A percentile compares a stretch with the other conserved stretches of the same genome.
Conservation (phyloP, 2,888 invertebrate genomes). For the Phortica okadai region DNA sequence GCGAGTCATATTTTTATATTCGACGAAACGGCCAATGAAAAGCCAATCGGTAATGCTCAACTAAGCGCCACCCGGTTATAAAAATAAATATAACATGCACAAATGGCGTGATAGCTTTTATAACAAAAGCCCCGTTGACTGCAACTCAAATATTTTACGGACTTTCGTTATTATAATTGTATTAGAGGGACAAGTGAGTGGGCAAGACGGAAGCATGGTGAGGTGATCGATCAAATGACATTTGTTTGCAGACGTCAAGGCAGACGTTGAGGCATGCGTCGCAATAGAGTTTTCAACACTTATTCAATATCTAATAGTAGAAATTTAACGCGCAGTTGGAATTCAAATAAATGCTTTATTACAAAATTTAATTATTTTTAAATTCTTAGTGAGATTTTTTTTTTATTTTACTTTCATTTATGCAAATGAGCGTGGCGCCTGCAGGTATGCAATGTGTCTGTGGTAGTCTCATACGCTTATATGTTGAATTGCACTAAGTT, state of each 20-base stretch:
- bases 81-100: slow-evolving; percentile 23
- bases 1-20: background rate
- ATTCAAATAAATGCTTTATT: no score
- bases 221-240: no score
- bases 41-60: background rate
- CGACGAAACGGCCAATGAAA: background rate
- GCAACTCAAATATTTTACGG: background rate
- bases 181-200: background rate
- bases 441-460: background rate
- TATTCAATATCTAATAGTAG: no score
- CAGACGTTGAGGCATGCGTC: slow-evolving; percentile 5
- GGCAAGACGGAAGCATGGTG: background rate
- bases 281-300: background rate
- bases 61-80: slow-evolving; percentile 24
- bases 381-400: no score
- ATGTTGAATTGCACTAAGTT: no score
- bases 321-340: no score
- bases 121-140: background rate
- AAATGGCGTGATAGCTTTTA: slow-evolving; percentile 20
- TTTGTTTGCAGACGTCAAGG: background rate
- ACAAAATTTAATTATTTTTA: no score
- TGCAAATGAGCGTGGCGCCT: slow-evolving; percentile 2
- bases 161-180: background rate
- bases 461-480: no score
- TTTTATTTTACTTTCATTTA: no score